Evolutionary conservation across 2,888 invertebrate genomes (phyloP), one percentile per base, ranked within the genome.

Genomic region (Barypeithes pellucidus): DNA sequence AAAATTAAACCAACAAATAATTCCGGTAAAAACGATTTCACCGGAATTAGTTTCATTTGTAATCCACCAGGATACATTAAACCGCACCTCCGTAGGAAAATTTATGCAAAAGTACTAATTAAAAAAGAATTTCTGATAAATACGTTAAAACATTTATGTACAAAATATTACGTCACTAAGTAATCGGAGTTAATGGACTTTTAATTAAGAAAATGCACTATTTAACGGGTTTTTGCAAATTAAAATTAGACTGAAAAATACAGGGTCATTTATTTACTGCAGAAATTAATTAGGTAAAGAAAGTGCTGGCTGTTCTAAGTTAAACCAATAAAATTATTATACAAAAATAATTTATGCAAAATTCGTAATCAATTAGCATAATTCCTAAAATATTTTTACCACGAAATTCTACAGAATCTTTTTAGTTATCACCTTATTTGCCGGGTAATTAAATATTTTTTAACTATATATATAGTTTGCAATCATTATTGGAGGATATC

Each of bases 31-130:
- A n/a, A n/a, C n/a, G n/a, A n/a, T n/a, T n/a, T 12, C 12, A 39
- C 8, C n/a, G 12, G 29, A 29, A 39, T 5, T 39, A 12, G 4
- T 39, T n/a, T n/a, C 39, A 3, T 39, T 3, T n/a, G 12, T 18
- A 47, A 14, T 47, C 20, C 20, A 47, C 20, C 8, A 50, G 18
- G 18, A 22, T 50, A 22, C 20, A 50, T 22, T 9, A 12, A 50
- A 20, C n/a, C 54, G 22, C 24, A 50, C 8, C 29, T 29, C 39
- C 50, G 11, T 50, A 14, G 18, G 36, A 36, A 59, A 39, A 36
- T 12, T 59, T 8, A 22, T 39, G 9, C 29, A 14, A 33, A 36
- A n/a, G 20, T 41, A 22, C 41, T 60, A 60, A 60, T 60, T 39
- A 12, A 20, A 12, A 22, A 60, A 41, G 2, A 39, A 60, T 60